Evolutionary conservation across 1,140 invertebrate species (phyloP), one percentile per base, ranked within the genome.

Genomic region (Chymomyza costata): DNA sequence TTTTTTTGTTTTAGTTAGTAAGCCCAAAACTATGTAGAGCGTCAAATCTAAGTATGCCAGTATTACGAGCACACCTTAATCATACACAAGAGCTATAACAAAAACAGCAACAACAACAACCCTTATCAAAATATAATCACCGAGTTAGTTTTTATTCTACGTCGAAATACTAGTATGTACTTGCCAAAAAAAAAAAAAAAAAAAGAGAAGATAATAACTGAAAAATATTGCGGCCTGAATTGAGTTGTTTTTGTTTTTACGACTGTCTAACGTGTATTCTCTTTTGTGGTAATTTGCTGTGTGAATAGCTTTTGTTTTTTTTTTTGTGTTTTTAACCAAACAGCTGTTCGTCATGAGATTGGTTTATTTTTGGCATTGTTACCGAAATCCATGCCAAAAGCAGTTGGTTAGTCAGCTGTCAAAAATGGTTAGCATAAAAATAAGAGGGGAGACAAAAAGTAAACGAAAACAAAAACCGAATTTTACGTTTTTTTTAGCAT

Each of bases 291-390:
- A n/a, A n/a, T n/a, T n/a, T n/a, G 18, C 11, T 46, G 44, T 21
- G 68, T 60, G 68, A n/a, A n/a, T n/a, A n/a, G 64, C 63, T 59
- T 73, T 73, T 59, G 47, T 55, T 55, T 70, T 52, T 52, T 53
- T 39, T 56, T 62, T 59, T 69, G 65, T 76, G 69, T 68, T 70
- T 78, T 59, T 37, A 46, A 50, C 50, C 57, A 56, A 76, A 76
- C 71, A 76, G 71, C 71, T 66, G 71, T 50, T 71, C 43, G 71
- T 56, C 66, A 76, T 78, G 53, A 76, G 39, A 69, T 47, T 44
- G 48, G 31, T 39, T 45, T 62, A 32, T 32, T 40, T 31, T 50
- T 1, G 3, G 7, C 19, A 28, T 30, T 30, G 13, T 37, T 19
- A 6, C 19, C 3, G 21, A 51, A 50, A 15, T 19, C 19, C 21